A percentile compares a stretch with the other conserved stretches of the same genome.
Evolutionary conservation across 1,140 invertebrate species (phyloP).

Genomic region (Halyomorpha halys): DNA sequence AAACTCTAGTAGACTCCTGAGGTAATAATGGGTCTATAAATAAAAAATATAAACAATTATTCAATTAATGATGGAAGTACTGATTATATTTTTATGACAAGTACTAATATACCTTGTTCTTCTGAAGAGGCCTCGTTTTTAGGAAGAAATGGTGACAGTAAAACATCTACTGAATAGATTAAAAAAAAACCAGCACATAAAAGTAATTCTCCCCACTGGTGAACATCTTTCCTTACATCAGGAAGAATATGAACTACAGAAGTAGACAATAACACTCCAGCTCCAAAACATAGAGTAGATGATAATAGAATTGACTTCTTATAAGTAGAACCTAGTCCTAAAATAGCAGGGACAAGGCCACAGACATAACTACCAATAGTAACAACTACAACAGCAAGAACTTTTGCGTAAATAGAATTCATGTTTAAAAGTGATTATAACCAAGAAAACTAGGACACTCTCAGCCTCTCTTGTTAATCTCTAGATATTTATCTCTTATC

Average conservation of each 20-base stretch:
- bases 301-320: slow-evolving; percentile 23
- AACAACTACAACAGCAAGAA: slow-evolving; percentile 5
- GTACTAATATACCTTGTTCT: not conserved
- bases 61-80: too few species aligned
- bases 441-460: not conserved
- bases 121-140: not conserved
- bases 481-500: not conserved
- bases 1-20: too few species aligned
- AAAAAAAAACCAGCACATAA: slow-evolving; percentile 46
- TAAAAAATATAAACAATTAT: too few species aligned
- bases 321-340: slow-evolving; percentile 20
- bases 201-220: slow-evolving; percentile 38
- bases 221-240: slow-evolving; percentile 44
- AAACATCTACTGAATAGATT: slow-evolving; percentile 45
- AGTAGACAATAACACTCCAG: slow-evolving; percentile 80
- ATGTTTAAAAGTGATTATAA: not conserved
- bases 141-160: slow-evolving; percentile 35
- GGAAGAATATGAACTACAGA: slow-evolving; percentile 83
- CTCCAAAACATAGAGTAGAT: slow-evolving; percentile 68
- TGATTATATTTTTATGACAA: not conserved
- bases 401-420: not conserved
- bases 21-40: too few species aligned
- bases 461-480: not conserved
- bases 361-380: slow-evolving; percentile 11
- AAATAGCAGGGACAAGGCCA: slow-evolving; percentile 19